Percentiles rank a stretch among this genome's conserved stretches.
Conservation (phyloP, 2,797 vertebrate species). For the Malurus splendens region DNA sequence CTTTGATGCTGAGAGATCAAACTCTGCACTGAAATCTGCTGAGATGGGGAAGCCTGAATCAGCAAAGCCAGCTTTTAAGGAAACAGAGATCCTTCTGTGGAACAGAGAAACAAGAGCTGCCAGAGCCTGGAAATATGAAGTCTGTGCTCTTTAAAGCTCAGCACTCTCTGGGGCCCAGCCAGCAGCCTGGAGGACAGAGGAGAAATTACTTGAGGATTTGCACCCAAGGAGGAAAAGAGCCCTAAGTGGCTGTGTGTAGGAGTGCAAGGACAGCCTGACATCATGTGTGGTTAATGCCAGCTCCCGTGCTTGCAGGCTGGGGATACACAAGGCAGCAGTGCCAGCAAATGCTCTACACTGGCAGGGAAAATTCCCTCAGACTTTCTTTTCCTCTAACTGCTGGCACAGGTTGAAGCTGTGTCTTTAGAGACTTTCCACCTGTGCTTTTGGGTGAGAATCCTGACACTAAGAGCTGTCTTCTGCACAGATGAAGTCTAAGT, state of each 20-base stretch:
- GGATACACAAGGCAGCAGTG: background rate
- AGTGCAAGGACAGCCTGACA: background rate
- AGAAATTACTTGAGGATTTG: constrained; percentile 5
- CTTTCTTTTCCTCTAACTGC: background rate
- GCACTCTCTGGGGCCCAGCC: background rate
- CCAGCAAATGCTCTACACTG: background rate
- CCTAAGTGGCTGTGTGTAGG: background rate
- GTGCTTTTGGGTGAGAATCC: background rate
- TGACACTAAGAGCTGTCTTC: background rate
- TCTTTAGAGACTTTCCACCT: background rate
- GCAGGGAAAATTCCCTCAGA: background rate
- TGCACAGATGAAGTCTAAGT: background rate
- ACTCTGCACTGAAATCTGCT: constrained; percentile 2
- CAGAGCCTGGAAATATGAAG: background rate
- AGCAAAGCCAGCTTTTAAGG: constrained; percentile 27
- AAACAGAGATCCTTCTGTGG: constrained; percentile 7
- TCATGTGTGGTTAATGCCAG: background rate
- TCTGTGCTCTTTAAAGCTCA: background rate
- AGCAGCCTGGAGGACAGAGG: background rate
- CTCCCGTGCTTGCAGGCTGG: background rate
- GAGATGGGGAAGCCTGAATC: constrained; percentile 34
- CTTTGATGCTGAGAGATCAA: constrained; percentile 45
- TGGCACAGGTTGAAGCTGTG: background rate
- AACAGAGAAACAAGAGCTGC: background rate
- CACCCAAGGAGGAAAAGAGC: background rate